Evolutionary conservation across 2,113 vertebrate genomes (phyloP).

Genomic region (Urocolius indicus): DNA sequence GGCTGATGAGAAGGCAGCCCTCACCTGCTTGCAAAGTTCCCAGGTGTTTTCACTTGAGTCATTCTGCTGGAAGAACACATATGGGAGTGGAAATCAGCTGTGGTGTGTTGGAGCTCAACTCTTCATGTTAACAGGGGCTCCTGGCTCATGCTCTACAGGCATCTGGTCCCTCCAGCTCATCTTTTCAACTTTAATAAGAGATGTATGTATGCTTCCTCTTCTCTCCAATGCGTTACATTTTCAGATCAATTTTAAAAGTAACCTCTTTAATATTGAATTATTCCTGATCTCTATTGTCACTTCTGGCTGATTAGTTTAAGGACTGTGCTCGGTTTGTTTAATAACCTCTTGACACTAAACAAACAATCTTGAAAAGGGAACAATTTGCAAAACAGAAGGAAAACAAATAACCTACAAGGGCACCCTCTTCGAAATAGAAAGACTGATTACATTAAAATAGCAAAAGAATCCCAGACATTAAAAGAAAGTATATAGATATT

Average conservation of each 20-base stretch:
- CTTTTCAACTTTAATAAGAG: slow-evolving; percentile 1
- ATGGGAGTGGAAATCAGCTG: background rate
- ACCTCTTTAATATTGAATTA: slow-evolving; percentile 77
- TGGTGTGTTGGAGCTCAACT: background rate
- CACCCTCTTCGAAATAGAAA: slow-evolving; percentile 56
- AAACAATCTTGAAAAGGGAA: slow-evolving; percentile 79
- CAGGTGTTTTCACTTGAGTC: background rate
- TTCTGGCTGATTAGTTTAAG: slow-evolving; percentile 75
- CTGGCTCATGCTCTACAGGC: background rate
- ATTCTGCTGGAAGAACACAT: background rate
- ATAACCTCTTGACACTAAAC: slow-evolving; percentile 81
- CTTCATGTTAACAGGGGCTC: background rate
- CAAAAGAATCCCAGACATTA: slow-evolving; percentile 66
- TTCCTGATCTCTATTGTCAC: slow-evolving; percentile 58
- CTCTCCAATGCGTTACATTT: slow-evolving; percentile 40
- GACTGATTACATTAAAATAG: slow-evolving; percentile 74
- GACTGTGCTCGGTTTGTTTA: slow-evolving; percentile 78
- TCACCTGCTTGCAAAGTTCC: background rate
- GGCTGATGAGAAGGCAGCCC: background rate
- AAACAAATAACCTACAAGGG: slow-evolving; percentile 81
- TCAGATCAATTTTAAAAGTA: slow-evolving; percentile 64
- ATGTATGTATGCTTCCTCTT: background rate
- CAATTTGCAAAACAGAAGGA: slow-evolving; percentile 79
- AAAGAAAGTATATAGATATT: slow-evolving; percentile 72
- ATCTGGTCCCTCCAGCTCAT: background rate